A percentile compares a stretch with the other conserved stretches of the same genome.
Evolutionary conservation across 2,113 vertebrate species (phyloP).

Genomic region (Ellobius talpinus): DNA sequence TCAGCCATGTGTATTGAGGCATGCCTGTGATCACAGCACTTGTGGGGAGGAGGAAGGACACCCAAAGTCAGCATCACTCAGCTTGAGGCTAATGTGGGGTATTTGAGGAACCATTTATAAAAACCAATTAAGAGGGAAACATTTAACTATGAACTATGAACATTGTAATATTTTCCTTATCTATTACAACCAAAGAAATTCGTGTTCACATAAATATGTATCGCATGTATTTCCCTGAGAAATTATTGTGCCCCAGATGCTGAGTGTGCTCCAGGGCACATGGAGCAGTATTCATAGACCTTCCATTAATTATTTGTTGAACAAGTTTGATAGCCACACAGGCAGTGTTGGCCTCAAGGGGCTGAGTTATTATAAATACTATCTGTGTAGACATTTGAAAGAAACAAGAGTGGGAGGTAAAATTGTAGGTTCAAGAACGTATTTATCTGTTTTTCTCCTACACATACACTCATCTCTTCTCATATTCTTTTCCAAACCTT

Average conservation of each 20-base stretch:
- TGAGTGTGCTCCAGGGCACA: neutral
- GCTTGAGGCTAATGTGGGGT: neutral
- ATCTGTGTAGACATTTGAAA: constrained; percentile 84
- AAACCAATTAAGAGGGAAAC: neutral
- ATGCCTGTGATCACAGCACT: neutral
- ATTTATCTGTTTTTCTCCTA: constrained; percentile 86
- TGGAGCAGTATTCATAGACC: constrained; percentile 17
- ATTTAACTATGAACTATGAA: neutral
- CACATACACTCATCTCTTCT: constrained; percentile 81
- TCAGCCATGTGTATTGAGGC: neutral
- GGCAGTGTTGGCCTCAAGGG: constrained; percentile 74
- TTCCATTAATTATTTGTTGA: constrained; percentile 73
- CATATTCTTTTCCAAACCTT: constrained; percentile 82
- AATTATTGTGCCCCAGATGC: constrained; percentile 6
- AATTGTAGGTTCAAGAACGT: constrained; percentile 87
- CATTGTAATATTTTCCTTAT: neutral
- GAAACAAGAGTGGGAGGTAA: constrained; percentile 87
- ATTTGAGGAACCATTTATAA: neutral
- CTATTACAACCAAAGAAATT: constrained; percentile 12
- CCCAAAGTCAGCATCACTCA: neutral
- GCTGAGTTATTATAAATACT: constrained; percentile 81
- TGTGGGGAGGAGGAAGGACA: rapidly evolving
- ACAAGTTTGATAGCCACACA: constrained; percentile 63
- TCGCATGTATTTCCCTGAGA: constrained; percentile 63
- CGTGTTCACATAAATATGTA: constrained; percentile 36